phyloP scores from a whole-genome alignment of 2,113 vertebrate genomes.

The Strigops habroptila region DNA sequence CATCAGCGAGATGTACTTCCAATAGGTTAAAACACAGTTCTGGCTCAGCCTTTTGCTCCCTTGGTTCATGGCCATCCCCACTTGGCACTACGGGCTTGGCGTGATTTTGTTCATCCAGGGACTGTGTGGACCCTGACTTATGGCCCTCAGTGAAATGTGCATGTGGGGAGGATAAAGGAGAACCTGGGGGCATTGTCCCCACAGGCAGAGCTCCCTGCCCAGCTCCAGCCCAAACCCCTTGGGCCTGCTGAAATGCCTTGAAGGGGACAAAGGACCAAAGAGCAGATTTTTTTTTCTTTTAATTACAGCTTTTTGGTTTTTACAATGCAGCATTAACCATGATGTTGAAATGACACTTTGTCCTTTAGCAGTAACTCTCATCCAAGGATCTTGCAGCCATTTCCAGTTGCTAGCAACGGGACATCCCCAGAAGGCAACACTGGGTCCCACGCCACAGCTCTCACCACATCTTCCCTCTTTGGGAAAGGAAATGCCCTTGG shows the following conservation, averaged over 20 bases:
- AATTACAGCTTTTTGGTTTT: not conserved
- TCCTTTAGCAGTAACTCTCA: not conserved
- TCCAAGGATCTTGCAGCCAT: not conserved
- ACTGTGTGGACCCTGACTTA: rapidly evolving
- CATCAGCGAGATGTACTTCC: not conserved
- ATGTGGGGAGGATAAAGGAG: rapidly evolving
- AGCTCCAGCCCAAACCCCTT: not conserved
- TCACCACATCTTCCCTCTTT: not conserved
- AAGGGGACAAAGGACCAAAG: not conserved
- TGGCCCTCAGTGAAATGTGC: rapidly evolving
- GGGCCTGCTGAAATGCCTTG: not conserved
- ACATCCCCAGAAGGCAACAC: not conserved
- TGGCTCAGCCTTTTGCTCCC: not conserved
- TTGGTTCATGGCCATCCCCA: rapidly evolving
- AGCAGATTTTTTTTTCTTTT: not conserved
- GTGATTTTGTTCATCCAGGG: not conserved
- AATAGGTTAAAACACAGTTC: rapidly evolving
- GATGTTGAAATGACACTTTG: not conserved
- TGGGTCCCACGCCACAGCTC: not conserved
- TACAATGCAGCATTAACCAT: not conserved
- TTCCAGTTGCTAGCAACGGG: rapidly evolving
- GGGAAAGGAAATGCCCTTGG: not conserved
- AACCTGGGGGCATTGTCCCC: rapidly evolving
- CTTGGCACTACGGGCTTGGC: rapidly evolving
- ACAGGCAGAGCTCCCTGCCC: rapidly evolving